Evolutionary conservation across 2,888 invertebrate genomes (phyloP).

Genomic region (Hofmannophila pseudospretella): DNA sequence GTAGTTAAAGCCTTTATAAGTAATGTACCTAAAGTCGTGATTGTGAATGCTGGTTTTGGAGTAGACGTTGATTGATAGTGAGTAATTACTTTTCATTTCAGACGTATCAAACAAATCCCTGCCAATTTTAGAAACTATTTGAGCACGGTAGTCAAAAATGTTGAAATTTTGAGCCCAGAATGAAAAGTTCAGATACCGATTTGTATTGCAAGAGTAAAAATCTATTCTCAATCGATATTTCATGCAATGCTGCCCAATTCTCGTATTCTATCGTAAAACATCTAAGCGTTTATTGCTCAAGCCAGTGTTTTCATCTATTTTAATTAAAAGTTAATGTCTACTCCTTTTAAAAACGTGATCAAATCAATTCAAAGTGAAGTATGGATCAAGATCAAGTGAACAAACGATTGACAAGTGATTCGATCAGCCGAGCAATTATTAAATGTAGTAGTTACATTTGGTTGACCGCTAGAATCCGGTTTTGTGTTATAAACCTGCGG

Average conservation of each 20-base stretch:
- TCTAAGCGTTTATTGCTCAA: slow-evolving; percentile 55
- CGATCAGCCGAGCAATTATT: slow-evolving; percentile 68
- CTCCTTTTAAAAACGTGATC: slow-evolving; percentile 57
- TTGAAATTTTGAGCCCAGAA: slow-evolving; percentile 44
- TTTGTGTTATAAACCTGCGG: slow-evolving; percentile 79
- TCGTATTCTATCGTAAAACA: slow-evolving; percentile 39
- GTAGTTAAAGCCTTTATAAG: slow-evolving; percentile 15
- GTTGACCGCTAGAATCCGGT: slow-evolving; percentile 77
- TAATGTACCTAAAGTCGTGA: slow-evolving; percentile 13
- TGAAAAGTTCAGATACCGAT: slow-evolving; percentile 51
- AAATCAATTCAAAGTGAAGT: slow-evolving; percentile 58
- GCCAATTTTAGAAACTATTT: slow-evolving; percentile 37
- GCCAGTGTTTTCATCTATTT: slow-evolving; percentile 50
- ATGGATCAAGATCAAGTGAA: slow-evolving; percentile 69
- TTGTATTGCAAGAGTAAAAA: slow-evolving; percentile 26
- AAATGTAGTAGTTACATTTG: slow-evolving; percentile 76
- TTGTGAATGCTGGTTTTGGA: slow-evolving; percentile 26
- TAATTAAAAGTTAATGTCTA: slow-evolving; percentile 56
- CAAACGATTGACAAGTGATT: slow-evolving; percentile 64
- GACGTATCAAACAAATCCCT: slow-evolving; percentile 40
- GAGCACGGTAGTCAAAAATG: slow-evolving; percentile 23
- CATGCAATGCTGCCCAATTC: slow-evolving; percentile 51
- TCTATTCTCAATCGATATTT: slow-evolving; percentile 40
- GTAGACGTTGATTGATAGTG: slow-evolving; percentile 43
- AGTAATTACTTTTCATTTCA: slow-evolving; percentile 58